These are phyloP conservation scores for Camponotus pennsylvanicus DNA, from an alignment of 1,140 invertebrate species.

Conservation along the genomic window DNA sequence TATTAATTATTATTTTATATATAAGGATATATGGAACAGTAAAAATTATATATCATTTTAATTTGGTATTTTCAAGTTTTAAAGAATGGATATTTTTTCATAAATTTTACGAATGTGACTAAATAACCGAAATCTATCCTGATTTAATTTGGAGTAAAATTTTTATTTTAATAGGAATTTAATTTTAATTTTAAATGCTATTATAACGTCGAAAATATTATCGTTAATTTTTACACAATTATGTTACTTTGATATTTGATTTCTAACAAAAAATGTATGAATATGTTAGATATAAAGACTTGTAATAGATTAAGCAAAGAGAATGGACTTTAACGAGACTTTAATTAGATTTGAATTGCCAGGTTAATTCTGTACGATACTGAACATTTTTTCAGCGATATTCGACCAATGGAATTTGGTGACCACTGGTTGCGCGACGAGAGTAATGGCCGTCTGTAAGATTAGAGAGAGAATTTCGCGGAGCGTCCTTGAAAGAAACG, in stretches of 20 bases:
- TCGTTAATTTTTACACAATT: not conserved
- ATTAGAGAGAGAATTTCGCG: constrained; percentile 24
- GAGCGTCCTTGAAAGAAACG: constrained; percentile 37
- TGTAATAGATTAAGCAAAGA: too few species aligned
- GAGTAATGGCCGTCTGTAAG: not conserved
- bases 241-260: not conserved
- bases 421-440: constrained; percentile 11
- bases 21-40: not conserved
- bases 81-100: not conserved
- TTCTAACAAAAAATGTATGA: too few species aligned
- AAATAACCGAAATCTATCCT: not conserved
- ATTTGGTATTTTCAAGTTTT: not conserved
- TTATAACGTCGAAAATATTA: not conserved
- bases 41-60: not conserved
- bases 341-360: constrained; percentile 64
- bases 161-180: not conserved
- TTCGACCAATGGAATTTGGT: not conserved
- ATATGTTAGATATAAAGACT: too few species aligned
- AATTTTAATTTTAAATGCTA: too few species aligned
- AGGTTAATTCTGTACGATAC: constrained; percentile 39
- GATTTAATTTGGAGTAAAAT: not conserved
- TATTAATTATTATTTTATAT: not conserved
- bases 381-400: not conserved
- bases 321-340: constrained; percentile 66
- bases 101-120: not conserved